Evolutionary conservation across 2,888 invertebrate species (phyloP).

Genomic region (Sympetrum striolatum): DNA sequence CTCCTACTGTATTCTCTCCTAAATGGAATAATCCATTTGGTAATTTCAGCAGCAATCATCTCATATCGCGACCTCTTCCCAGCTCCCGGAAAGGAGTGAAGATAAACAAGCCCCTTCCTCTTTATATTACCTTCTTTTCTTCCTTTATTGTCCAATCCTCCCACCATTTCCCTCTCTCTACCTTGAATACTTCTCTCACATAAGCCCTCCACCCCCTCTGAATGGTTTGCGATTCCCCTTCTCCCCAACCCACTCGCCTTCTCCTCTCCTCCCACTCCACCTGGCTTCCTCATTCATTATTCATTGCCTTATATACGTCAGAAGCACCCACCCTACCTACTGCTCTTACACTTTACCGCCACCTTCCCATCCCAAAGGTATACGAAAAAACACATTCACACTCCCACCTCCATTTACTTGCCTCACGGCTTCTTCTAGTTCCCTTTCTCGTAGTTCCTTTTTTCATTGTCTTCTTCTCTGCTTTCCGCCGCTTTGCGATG

Average conservation of each 20-base stretch:
- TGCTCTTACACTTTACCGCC: neutral
- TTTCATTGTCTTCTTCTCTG: neutral
- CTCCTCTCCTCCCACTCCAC: neutral
- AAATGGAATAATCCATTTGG: neutral
- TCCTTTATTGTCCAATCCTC: too few species aligned
- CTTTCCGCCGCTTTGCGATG: neutral
- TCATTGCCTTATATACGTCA: conserved; percentile 1
- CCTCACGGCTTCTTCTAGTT: neutral
- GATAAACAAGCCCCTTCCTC: neutral
- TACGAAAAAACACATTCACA: neutral
- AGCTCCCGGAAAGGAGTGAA: neutral
- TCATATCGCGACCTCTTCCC: neutral
- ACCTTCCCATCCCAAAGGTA: neutral
- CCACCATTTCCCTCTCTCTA: too few species aligned
- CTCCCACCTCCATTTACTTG: neutral
- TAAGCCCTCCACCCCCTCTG: too few species aligned
- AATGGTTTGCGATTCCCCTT: too few species aligned
- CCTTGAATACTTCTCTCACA: too few species aligned
- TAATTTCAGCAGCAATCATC: conserved; percentile 10
- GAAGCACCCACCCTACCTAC: neutral
- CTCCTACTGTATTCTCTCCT: neutral
- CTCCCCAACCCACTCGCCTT: too few species aligned
- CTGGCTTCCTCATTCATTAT: conserved; percentile 12
- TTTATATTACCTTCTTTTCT: neutral
- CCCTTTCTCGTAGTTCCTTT: neutral